These are phyloP conservation scores for Pseudococcus longispinus DNA, from an alignment of 2,888 invertebrate species.

Conservation along the genomic window DNA sequence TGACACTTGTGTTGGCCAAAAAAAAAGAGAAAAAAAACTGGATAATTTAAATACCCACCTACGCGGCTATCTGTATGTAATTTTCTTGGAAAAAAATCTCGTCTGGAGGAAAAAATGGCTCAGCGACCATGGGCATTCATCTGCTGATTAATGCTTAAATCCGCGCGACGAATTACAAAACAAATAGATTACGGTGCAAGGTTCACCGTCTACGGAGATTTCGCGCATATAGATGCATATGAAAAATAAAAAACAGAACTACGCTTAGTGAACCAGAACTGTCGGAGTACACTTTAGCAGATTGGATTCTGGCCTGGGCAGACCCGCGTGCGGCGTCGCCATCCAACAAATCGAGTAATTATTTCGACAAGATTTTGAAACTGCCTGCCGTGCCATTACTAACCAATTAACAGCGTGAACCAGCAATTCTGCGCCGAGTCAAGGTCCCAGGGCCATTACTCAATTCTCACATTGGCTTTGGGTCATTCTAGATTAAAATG, in stretches of 20 bases:
- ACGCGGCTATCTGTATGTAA: background rate
- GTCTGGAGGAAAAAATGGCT: background rate
- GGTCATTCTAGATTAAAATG: slow-evolving; percentile 18
- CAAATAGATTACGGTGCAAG: slow-evolving; percentile 16
- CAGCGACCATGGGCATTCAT: background rate
- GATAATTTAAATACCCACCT: background rate
- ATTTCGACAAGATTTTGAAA: slow-evolving; percentile 33
- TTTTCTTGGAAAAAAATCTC: background rate
- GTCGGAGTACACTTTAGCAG: background rate
- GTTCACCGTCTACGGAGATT: background rate
- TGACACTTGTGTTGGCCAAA: background rate
- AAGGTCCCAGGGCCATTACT: slow-evolving; percentile 48
- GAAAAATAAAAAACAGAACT: slow-evolving; percentile 25
- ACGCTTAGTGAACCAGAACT: slow-evolving; percentile 47
- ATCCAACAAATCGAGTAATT: slow-evolving; percentile 33
- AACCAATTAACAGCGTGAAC: slow-evolving; percentile 54
- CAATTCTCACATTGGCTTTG: slow-evolving; percentile 25
- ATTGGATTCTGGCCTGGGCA: background rate
- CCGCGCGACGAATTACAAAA: slow-evolving; percentile 39
- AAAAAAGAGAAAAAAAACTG: background rate
- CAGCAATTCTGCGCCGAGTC: slow-evolving; percentile 40
- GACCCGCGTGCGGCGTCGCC: background rate
- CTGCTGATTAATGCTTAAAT: slow-evolving; percentile 36
- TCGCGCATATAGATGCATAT: slow-evolving; percentile 23
- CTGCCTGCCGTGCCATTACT: slow-evolving; percentile 24